These are phyloP conservation scores for Galaxea fascicularis DNA, from an alignment of 92 coral and sea anemone species.

Conservation along the genomic window DNA sequence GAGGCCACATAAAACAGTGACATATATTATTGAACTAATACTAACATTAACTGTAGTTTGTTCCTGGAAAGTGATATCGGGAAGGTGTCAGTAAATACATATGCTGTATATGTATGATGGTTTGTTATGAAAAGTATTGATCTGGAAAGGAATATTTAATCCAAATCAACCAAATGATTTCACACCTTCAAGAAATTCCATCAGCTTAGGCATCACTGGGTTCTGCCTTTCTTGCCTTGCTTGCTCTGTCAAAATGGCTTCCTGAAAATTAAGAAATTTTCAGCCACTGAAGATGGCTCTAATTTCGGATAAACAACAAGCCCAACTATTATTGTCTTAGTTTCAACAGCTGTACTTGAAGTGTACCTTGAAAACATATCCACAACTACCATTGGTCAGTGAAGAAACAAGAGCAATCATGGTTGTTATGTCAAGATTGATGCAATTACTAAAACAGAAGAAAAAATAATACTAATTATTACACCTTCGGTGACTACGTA, in stretches of 20 bases:
- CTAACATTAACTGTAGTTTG: too few relatives aligned
- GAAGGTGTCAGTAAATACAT: too few relatives aligned
- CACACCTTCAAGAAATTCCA: constrained; percentile 77
- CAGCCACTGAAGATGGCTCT: background rate
- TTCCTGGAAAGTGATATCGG: too few relatives aligned
- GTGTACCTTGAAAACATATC: constrained; percentile 80
- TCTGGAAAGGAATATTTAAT: background rate
- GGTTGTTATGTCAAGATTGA: constrained; percentile 94
- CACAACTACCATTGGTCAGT: constrained; percentile 89
- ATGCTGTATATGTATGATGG: too few relatives aligned
- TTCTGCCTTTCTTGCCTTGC: constrained; percentile 81
- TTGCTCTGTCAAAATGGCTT: constrained; percentile 77
- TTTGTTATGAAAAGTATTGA: too few relatives aligned
- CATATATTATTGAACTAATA: too few relatives aligned
- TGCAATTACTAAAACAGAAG: constrained; percentile 47
- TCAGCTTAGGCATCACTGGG: constrained; percentile 81
- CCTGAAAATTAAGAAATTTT: constrained; percentile 48
- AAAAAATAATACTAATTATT: background rate
- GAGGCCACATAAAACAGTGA: too few relatives aligned
- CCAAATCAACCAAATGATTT: background rate
- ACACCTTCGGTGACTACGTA: background rate
- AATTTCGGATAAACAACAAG: background rate
- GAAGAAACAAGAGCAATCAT: constrained; percentile 92
- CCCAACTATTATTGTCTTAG: too few relatives aligned
- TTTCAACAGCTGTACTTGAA: too few relatives aligned